These are phyloP conservation scores for Aphodius granarius DNA, from an alignment of 2,888 invertebrate genomes.

Conservation along the genomic window DNA sequence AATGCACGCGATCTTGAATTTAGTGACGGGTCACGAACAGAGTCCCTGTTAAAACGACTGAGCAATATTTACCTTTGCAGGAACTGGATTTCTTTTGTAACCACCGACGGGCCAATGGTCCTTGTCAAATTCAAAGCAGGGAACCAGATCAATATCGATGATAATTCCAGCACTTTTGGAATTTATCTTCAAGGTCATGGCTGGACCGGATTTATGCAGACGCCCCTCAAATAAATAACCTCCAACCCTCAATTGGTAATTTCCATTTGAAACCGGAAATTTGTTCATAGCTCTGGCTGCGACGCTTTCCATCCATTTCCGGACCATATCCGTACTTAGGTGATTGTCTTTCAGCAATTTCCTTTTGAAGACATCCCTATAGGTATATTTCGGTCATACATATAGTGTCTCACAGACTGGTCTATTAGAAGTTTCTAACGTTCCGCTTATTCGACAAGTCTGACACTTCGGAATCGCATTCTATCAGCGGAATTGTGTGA, in stretches of 20 bases:
- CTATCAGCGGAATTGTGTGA: too few species aligned
- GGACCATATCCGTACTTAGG: constrained; percentile 56
- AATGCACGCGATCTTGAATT: too few species aligned
- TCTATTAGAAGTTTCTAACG: too few species aligned
- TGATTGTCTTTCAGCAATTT: constrained; percentile 35
- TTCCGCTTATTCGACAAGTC: too few species aligned
- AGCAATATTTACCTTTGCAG: constrained; percentile 38
- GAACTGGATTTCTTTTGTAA: constrained; percentile 30
- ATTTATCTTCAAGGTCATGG: constrained; percentile 57
- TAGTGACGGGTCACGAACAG: too few species aligned
- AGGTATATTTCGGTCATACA: too few species aligned
- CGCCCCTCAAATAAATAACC: constrained; percentile 45
- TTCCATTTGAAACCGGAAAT: constrained; percentile 35
- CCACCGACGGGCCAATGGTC: neutral
- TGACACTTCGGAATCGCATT: too few species aligned
- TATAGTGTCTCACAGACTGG: too few species aligned
- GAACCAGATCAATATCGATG: constrained; percentile 54
- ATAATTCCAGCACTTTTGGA: constrained; percentile 45
- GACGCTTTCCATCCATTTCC: constrained; percentile 59
- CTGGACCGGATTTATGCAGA: constrained; percentile 57
- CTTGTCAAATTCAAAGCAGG: constrained; percentile 43
- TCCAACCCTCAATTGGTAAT: neutral
- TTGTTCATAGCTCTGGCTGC: constrained; percentile 55
- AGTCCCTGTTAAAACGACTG: too few species aligned
- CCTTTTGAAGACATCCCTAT: constrained; percentile 34